A percentile compares a stretch with the other conserved stretches of the same genome.
Evolutionary conservation across 2,797 vertebrate species (phyloP).

Genomic region (Sebastes vulpes): DNA sequence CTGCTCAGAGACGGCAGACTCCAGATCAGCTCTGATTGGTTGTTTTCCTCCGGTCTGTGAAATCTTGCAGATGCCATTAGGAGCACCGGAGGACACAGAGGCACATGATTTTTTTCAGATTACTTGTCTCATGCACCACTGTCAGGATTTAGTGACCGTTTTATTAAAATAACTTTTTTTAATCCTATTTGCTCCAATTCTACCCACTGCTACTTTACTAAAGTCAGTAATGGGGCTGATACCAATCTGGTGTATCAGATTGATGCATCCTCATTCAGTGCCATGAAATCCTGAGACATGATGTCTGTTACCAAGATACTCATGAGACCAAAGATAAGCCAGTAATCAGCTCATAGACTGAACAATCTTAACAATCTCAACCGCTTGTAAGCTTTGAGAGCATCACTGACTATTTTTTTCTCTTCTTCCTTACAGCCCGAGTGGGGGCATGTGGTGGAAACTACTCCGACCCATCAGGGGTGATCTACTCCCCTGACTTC

Average conservation of each 20-base stretch:
- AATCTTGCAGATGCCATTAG: no score
- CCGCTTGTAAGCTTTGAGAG: neutral
- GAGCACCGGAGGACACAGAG: no score
- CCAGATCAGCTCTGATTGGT: no score
- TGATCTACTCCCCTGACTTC: constrained; percentile 97
- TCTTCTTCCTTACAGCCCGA: constrained; percentile 83
- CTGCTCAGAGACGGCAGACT: no score
- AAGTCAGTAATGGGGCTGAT: neutral
- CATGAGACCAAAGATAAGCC: neutral
- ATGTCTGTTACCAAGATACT: neutral
- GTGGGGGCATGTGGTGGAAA: constrained; percentile 96
- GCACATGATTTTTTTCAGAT: no score
- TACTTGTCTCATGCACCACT: no score
- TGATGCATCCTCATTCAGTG: neutral
- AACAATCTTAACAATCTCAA: neutral
- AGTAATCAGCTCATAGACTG: neutral
- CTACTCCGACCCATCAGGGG: constrained; percentile 89
- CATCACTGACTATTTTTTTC: neutral
- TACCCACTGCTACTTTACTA: neutral
- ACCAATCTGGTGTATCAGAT: neutral
- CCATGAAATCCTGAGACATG: neutral
- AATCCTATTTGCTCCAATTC: no score
- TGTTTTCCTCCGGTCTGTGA: no score
- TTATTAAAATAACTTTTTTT: no score
- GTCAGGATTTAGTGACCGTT: no score